A percentile compares a stretch with the other conserved stretches of the same genome.
Conservation (phyloP, 1,140 invertebrate genomes). For the Drepana arcuata region DNA sequence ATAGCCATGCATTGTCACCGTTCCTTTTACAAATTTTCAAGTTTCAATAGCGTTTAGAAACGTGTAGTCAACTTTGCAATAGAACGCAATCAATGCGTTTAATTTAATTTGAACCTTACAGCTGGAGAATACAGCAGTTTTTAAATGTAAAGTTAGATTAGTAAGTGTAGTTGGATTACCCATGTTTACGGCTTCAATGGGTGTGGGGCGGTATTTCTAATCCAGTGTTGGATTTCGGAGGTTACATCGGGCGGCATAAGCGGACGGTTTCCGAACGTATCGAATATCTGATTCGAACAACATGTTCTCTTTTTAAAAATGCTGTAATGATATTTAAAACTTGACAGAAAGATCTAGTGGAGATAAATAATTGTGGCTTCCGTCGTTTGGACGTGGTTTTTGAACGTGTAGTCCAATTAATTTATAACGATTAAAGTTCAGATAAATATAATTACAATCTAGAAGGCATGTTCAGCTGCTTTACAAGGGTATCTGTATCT, state of each 20-base stretch:
- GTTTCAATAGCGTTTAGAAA: conserved; percentile 20
- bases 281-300: conserved; percentile 1
- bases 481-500: no score
- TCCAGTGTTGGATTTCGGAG: conserved; percentile 15
- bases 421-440: no score
- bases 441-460: no score
- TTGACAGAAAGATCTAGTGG: no score
- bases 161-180: conserved; percentile 12
- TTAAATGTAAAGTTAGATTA: not conserved
- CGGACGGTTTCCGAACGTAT: conserved; percentile 2
- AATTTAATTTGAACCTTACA: not conserved
- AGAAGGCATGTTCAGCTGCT: no score
- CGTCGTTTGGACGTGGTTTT: no score
- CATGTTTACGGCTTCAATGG: conserved; percentile 13
- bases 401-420: no score
- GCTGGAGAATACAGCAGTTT: not conserved
- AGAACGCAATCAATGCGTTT: not conserved
- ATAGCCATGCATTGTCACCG: conserved; percentile 53
- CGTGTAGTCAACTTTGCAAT: no score
- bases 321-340: no score
- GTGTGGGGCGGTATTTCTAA: conserved; percentile 13
- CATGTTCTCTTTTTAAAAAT: no score
- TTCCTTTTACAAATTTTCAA: conserved; percentile 46
- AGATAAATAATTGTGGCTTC: no score
- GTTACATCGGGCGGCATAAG: conserved; percentile 1